A percentile compares a stretch with the other conserved stretches of the same genome.
These are phyloP conservation scores for Ptychochromis oligacanthus DNA, from an alignment of 2,113 vertebrate species.

Conservation along the genomic window DNA sequence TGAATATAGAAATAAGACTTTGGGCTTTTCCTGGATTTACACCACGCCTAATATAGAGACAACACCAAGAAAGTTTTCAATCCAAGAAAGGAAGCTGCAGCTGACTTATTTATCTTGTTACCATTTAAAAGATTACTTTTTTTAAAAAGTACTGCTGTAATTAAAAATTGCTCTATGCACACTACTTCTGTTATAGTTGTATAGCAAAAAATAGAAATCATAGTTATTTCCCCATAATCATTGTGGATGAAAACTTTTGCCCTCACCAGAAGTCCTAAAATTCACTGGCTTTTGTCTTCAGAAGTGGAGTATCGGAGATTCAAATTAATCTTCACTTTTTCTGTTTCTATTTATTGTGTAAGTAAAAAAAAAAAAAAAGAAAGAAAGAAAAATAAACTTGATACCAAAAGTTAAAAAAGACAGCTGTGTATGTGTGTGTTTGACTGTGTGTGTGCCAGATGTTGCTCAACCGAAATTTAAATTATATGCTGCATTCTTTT, in stretches of 20 bases:
- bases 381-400: background rate
- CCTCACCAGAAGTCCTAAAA: too few relatives aligned
- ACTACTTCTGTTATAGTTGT: background rate
- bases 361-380: too few relatives aligned
- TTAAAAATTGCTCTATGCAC: background rate
- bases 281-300: too few relatives aligned
- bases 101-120: accelerated
- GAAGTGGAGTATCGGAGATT: too few relatives aligned
- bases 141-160: background rate
- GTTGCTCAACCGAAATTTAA: background rate
- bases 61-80: background rate
- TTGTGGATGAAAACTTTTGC: too few relatives aligned
- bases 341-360: background rate
- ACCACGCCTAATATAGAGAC: accelerated
- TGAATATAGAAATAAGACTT: too few relatives aligned
- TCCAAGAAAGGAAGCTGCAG: background rate
- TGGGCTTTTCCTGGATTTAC: background rate
- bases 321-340: too few relatives aligned
- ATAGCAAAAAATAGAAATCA: background rate
- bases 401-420: background rate
- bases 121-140: background rate
- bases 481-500: accelerated
- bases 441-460: background rate
- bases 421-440: background rate
- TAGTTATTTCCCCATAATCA: background rate